Base-by-base conservation (phyloP, 2,113 vertebrate genomes). In the Alaudala cheleensis region DNA sequence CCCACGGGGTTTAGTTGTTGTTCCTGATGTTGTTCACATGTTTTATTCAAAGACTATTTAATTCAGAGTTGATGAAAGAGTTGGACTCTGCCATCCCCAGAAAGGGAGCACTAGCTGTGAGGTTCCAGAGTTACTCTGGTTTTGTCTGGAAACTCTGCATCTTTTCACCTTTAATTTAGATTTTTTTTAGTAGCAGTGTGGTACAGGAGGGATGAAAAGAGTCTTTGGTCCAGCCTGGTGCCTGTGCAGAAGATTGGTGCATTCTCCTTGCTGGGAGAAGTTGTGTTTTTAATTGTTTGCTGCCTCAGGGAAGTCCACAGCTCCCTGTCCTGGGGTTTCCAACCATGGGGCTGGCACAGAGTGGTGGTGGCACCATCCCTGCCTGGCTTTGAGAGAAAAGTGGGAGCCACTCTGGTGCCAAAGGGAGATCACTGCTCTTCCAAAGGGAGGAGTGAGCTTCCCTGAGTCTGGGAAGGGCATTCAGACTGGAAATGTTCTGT, bases 1-100 rank as follows among this genome's bases (percentile, higher is more conserved):
- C 69, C 47, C 29, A 11, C 1, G 10, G 58, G 78, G 25, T 67
- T 80, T 42, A 45, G 42, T 33, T 1, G 10, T 20, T 85, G 74
- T 50, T 92, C 70, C 49, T 80, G 53, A 47, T 79, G 56, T 45
- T 81, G 60, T 76, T 87, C 49, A 66, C 34, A 76, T 78, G 65
- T 90, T 95, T 93, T 95, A 92, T 90, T 94, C 82, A 88, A 86
- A 65, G n/a, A 12, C 49, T 77, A 1, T 56, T 88, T 93, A 88
- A 80, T 86, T 92, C 91, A 65, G n/a, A n/a, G 29, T 17, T 53
- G 22, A 13, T 67, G 49, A 79, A 33, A 42, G 60, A 37, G 33
- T 62, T 84, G 66, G 78, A 79, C 61, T 11, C 40, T 79, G 24
- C 37, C 26, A n/a, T 71, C 10, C 16, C 31, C 31, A 67, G 53